Evolutionary conservation across 2,888 invertebrate genomes (phyloP).

Genomic region (Eurytoma californica): DNA sequence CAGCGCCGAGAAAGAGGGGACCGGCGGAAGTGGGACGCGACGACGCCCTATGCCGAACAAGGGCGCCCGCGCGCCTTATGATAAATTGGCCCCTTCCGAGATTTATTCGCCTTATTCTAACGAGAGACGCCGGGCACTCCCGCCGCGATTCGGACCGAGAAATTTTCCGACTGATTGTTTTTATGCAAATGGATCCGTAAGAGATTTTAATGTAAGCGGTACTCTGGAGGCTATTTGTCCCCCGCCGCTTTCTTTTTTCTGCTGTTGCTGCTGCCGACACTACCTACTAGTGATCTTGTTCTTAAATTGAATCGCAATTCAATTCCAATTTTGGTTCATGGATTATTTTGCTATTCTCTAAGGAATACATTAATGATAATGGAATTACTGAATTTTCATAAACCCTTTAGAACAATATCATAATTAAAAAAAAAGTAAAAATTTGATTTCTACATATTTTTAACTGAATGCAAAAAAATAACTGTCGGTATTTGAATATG

Average conservation of each 20-base stretch:
- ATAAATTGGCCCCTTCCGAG: constrained; percentile 41
- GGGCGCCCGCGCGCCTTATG: constrained; percentile 37
- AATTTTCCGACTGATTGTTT: constrained; percentile 56
- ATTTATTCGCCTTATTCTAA: constrained; percentile 53
- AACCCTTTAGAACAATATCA: too few species aligned
- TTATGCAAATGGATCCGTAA: constrained; percentile 48
- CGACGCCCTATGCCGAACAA: constrained; percentile 15
- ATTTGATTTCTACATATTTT: too few species aligned
- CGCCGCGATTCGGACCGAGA: constrained; percentile 3
- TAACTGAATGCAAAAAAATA: too few species aligned
- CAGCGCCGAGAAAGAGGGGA: constrained; percentile 1
- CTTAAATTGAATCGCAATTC: constrained; percentile 42
- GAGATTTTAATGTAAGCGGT: constrained; percentile 46
- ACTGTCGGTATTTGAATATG: too few species aligned
- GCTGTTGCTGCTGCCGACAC: not conserved
- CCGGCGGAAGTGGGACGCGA: constrained; percentile 18
- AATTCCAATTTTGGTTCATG: constrained; percentile 19
- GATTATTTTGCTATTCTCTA: not conserved
- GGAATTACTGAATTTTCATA: too few species aligned
- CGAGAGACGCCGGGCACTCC: not conserved
- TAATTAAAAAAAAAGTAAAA: too few species aligned
- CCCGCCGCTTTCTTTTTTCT: constrained; percentile 7
- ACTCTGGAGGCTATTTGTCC: not conserved
- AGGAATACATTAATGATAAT: not conserved
- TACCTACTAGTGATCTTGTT: not conserved